phyloP scores from a whole-genome alignment of 2,797 vertebrate species.

The Clarias pachynema region DNA sequence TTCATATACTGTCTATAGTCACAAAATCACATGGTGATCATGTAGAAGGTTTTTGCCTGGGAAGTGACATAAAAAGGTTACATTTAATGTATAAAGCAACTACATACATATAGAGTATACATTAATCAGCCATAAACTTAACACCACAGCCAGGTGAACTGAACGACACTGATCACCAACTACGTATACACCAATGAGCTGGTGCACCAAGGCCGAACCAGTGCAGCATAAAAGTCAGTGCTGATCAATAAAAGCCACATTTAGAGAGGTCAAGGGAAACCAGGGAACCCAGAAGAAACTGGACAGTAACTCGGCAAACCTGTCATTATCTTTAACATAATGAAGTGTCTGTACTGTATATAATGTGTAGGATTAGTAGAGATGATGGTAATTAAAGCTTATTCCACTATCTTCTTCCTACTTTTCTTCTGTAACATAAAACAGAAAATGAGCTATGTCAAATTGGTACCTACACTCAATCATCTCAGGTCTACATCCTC shows the following conservation, averaged over 20 bases:
- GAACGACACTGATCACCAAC: too few relatives aligned
- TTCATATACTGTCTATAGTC: not conserved
- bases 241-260: not conserved
- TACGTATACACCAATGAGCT: too few relatives aligned
- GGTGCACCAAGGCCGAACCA: too few relatives aligned
- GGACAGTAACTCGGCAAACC: not conserved
- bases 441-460: not conserved
- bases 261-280: not conserved
- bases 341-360: not conserved
- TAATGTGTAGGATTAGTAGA: not conserved
- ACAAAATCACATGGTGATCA: not conserved
- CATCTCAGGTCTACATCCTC: not conserved
- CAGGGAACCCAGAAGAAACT: not conserved
- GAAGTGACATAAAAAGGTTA: constrained; percentile 10
- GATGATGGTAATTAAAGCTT: not conserved
- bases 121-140: too few relatives aligned
- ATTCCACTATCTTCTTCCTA: not conserved
- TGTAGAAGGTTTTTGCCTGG: too few relatives aligned
- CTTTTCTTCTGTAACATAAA: not conserved
- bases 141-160: too few relatives aligned
- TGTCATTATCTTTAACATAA: not conserved
- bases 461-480: not conserved
- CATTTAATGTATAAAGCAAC: not conserved
- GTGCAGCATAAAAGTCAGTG: too few relatives aligned
- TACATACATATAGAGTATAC: not conserved